Base-by-base conservation (phyloP, 2,888 invertebrate genomes). In the Conops quadrifasciatus region DNA sequence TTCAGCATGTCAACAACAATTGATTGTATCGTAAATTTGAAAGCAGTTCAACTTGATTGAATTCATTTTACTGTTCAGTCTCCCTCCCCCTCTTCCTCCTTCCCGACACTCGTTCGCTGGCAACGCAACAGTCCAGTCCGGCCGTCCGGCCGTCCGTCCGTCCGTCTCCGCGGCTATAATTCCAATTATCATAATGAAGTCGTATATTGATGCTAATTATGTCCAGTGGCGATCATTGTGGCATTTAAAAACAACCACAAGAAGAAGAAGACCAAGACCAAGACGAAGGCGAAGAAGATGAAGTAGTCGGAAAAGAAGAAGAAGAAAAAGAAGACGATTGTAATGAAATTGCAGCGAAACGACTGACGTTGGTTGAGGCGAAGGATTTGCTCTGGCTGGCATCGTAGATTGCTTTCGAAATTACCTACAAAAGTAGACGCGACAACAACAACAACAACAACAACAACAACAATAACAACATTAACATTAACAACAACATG, bases 131-230 rank as follows among this genome's bases (percentile, higher is more conserved):
- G 4, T 53, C 53, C 1, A 19, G 1, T 53, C 53, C 19, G 9
- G n/a, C 2, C 3, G 15, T 53, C 2, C 24, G 5, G 21, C 24
- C n/a, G n/a, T 13, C 5, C 49, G 11, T 21, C 9, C 53, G 24
- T 56, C 5, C 5, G 4, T 56, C 9, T 51, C 30, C 45, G n/a
- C 26, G 11, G 45, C 67, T 24, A 47, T 58, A 58, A 67, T 45
- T 58, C 24, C 67, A 67, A 67, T 67, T 67, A 45, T 43, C 56
- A 45, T 58, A 58, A 58, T 67, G 43, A 67, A 67, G 67, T 67
- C 58, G 45, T 67, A 58, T 43, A 45, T 67, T 67, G 67, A 45
- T 67, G 58, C 58, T 67, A 67, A 67, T 67, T 58, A 67, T 67
- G 67, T 67, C 67, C 67, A 45, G 58, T 67, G 67, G 58, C 67